Base-by-base conservation (phyloP, 2,797 vertebrate genomes). In the Tenualosa thibaudeaui region DNA sequence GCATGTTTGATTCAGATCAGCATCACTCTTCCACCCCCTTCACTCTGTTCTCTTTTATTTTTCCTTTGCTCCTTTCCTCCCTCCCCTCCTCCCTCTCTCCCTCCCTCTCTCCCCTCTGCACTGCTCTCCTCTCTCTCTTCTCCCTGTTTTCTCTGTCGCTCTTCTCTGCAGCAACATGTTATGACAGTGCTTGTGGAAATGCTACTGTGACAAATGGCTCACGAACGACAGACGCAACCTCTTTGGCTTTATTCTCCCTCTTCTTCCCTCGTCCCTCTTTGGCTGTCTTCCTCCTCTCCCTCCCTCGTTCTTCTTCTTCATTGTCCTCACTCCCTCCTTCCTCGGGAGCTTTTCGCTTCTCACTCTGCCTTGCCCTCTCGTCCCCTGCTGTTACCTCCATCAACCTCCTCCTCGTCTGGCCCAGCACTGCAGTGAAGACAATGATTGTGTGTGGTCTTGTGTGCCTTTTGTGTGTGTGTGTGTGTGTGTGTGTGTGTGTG, bases 131-230 rank as follows among this genome's bases (percentile, higher is more conserved):
- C 31, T 68, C 26, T 71, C 26, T 40, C 3, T 10, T 71, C 26
- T 46, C 37, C 22, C 71, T 22, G 4, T 82, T 12, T 54, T 37
- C 87, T 50, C 84, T 56, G 83, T 86, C 83, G 19, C 43, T n/a
- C 85, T 89, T 90, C 89, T 91, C 91, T 91, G 40, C 71, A 43
- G 71, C 71, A 78, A 78, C 71, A 46, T 78, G 37, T 78, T 46
- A 78, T 78, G 71, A 78, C 71, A 78, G 71, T 40, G 71, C 71
- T 78, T 78, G 71, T 46, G 26, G 65, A 71, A 71, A 43, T 78
- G 71, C 43, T 78, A 46, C 5, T 46, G 71, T 71, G 62, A 24
- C 13, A 26, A 68, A 68, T 75, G 43, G 37, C 40, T 78, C 22
- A 40, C 15, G 2, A 78, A 40, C 15, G 17, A 87, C 85, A 89